Base-by-base conservation (phyloP, 2,888 invertebrate species). In the Phania funesta region DNA sequence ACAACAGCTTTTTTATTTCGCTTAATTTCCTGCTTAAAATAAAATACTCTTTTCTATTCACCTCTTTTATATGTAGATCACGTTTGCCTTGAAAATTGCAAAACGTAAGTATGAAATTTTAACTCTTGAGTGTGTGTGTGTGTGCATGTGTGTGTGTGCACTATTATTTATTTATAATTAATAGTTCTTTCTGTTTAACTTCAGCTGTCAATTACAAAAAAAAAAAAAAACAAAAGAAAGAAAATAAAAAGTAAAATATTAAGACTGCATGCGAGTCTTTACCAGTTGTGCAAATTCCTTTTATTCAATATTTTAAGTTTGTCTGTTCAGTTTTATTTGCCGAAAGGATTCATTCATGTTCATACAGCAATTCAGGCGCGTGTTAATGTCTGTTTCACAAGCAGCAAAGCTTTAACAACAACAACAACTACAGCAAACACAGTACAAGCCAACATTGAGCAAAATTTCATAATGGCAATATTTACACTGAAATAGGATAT, bases 151-250 rank as follows among this genome's bases (percentile, higher is more conserved):
- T 50, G 35, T 48, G 41, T 22, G 26, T n/a, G n/a, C n/a, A n/a
- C n/a, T n/a, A 46, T 77, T 70, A 48, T 62, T 78, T 71, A 62
- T 77, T 70, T 78, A 78, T 78, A 78, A 71, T 71, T 78, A 78
- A 78, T 78, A 65, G 71, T 50, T 71, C 35, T 64, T 64, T 56
- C 46, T 29, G 60, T 68, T 44, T 46, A 60, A 70, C 38, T 78
- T 56, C 56, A 58, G 7, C 56, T 71, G 78, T 71, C 78, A 78
- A 78, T 65, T 78, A 65, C 48, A 65, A 56, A 65, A 60, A 48
- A 29, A 48, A 48, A 46, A 68, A 41, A 41, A 32, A 50, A 46
- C 5, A 60, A n/a, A 16, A 5, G 2, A 32, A 38, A 0, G 3
- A 4, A 4, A n/a, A 38, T 1, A 3, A 38, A 3, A 38, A 38